Conservation (phyloP, 2,113 vertebrate genomes). For the Ptychochromis oligacanthus region DNA sequence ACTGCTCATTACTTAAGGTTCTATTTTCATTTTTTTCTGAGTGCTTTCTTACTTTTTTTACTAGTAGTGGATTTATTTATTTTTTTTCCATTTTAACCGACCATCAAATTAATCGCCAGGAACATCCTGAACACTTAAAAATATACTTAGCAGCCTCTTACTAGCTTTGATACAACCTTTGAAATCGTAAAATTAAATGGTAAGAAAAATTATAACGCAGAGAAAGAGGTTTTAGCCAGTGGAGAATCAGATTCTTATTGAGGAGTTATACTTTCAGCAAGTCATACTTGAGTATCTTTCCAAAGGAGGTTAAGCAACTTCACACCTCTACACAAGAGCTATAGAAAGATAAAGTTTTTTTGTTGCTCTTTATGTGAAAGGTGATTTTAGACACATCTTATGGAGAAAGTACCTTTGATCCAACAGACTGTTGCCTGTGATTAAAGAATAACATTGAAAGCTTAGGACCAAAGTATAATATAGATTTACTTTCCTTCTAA, state of each 20-base stretch:
- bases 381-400: constrained; percentile 15
- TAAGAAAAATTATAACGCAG: too few relatives aligned
- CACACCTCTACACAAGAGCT: constrained; percentile 16
- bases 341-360: constrained; percentile 1
- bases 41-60: background rate
- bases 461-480: constrained; percentile 20
- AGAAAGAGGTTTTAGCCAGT: background rate
- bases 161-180: too few relatives aligned
- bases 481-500: constrained; percentile 21
- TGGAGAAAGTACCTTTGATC: constrained; percentile 16
- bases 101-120: background rate
- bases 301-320: constrained; percentile 12
- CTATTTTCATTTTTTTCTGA: background rate
- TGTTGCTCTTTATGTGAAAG: constrained; percentile 18
- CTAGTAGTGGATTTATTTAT: background rate
- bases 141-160: too few relatives aligned
- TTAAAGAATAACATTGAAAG: constrained; percentile 32
- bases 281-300: constrained; percentile 35
- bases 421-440: constrained; percentile 8
- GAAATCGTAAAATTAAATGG: too few relatives aligned
- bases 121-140: too few relatives aligned
- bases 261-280: constrained; percentile 24
- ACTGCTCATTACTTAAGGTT: background rate
- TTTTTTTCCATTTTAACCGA: background rate
- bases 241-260: constrained; percentile 1